These are phyloP conservation scores for Oophaga pumilio DNA, from an alignment of 2,113 vertebrate species.

Conservation along the genomic window DNA sequence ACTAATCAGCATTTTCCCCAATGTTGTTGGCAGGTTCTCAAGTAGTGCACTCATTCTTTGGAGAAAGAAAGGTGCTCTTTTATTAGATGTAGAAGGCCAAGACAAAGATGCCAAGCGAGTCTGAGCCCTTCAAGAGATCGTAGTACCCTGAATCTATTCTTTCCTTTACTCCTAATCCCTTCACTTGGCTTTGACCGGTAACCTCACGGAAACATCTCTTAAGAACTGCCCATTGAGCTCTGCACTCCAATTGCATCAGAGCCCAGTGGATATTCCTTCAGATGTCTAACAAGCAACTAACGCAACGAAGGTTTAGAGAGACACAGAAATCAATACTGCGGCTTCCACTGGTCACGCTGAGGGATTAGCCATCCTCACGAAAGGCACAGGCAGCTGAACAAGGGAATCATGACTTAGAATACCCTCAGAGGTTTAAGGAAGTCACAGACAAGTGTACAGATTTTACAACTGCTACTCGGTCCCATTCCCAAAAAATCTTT, in stretches of 20 bases:
- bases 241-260: slow-evolving; percentile 69
- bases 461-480: slow-evolving; percentile 68
- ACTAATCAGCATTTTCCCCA: slow-evolving; percentile 20
- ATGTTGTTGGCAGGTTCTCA: neutral
- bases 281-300: slow-evolving; percentile 79
- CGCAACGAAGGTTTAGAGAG: slow-evolving; percentile 79
- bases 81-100: slow-evolving; percentile 12
- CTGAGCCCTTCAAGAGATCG: slow-evolving; percentile 55
- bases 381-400: slow-evolving; percentile 71
- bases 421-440: slow-evolving; percentile 76
- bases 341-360: slow-evolving; percentile 76
- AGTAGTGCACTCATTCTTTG: slow-evolving; percentile 27
- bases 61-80: slow-evolving; percentile 50
- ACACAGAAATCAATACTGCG: slow-evolving; percentile 81
- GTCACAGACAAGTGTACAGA: slow-evolving; percentile 68
- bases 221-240: slow-evolving; percentile 64
- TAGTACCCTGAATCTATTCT: slow-evolving; percentile 31
- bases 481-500: slow-evolving; percentile 45
- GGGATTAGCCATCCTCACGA: slow-evolving; percentile 80
- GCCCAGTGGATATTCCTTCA: slow-evolving; percentile 75
- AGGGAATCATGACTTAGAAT: slow-evolving; percentile 81
- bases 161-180: slow-evolving; percentile 55
- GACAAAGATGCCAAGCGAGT: accelerated
- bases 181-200: slow-evolving; percentile 50
- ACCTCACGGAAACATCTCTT: slow-evolving; percentile 62